These are phyloP conservation scores for Junonia oenone DNA, from an alignment of 2,888 invertebrate species.

Conservation along the genomic window DNA sequence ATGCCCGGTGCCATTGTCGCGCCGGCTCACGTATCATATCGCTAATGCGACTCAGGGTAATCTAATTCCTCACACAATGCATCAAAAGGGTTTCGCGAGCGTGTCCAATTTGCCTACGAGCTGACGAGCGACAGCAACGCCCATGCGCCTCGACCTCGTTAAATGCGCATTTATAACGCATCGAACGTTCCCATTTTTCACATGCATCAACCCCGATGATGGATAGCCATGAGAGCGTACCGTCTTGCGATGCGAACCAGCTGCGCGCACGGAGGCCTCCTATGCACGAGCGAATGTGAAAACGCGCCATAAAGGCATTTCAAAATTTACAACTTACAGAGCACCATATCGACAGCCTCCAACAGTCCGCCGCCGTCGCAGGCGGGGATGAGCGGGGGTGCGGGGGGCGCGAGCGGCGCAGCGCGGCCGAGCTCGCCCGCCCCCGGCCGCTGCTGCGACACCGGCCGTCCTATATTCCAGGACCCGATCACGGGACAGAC, in stretches of 20 bases:
- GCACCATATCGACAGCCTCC: conserved; percentile 85
- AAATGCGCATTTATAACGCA: conserved; percentile 65
- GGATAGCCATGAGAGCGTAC: conserved; percentile 52
- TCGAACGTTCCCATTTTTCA: conserved; percentile 28
- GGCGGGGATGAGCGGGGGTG: conserved; percentile 78
- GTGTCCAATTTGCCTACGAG: conserved; percentile 54
- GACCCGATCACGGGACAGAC: conserved; percentile 93
- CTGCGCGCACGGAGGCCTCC: conserved; percentile 71
- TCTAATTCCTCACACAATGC: conserved; percentile 41
- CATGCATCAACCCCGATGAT: conserved; percentile 28
- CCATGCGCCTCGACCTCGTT: conserved; percentile 57
- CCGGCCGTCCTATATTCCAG: conserved; percentile 93
- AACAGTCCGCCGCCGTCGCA: conserved; percentile 83
- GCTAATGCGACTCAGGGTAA: conserved; percentile 42
- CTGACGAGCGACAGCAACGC: conserved; percentile 40
- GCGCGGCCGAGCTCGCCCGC: conserved; percentile 75
- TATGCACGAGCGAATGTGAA: conserved; percentile 67
- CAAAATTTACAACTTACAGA: conserved; percentile 79
- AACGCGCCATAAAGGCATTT: conserved; percentile 78
- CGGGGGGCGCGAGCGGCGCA: conserved; percentile 69
- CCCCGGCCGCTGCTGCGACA: conserved; percentile 90
- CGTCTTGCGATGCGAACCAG: conserved; percentile 51
- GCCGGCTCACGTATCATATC: conserved; percentile 50
- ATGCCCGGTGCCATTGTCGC: conserved; percentile 50
- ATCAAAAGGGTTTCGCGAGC: conserved; percentile 45